Conservation (phyloP, 1,140 invertebrate genomes). For the Chelonus insularis region DNA sequence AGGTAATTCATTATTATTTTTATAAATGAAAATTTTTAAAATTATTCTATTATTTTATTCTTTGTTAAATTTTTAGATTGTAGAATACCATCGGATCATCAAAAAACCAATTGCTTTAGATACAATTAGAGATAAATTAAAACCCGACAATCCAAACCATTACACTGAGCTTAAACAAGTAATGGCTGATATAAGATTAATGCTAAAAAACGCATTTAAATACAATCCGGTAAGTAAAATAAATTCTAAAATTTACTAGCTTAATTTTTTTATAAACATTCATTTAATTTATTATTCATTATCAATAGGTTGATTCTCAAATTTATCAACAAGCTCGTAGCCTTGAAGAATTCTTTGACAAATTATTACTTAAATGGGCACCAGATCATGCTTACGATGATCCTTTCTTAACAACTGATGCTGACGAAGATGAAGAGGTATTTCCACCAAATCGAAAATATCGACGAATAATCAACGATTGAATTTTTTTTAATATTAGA, state of each 20-base stretch:
- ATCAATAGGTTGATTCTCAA: conserved; percentile 78
- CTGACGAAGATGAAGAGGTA: conserved; percentile 57
- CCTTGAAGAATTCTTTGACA: conserved; percentile 84
- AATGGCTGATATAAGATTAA: conserved; percentile 78
- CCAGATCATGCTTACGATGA: conserved; percentile 71
- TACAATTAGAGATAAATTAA: conserved; percentile 76
- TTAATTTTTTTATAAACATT: no score
- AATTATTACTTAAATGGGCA: conserved; percentile 78
- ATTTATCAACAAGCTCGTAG: conserved; percentile 82
- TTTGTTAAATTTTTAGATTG: conserved; percentile 61
- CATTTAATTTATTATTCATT: conserved; percentile 41
- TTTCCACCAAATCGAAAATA: conserved; percentile 64
- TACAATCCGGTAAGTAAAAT: conserved; percentile 77
- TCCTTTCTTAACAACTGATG: conserved; percentile 51
- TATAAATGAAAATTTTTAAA: no score
- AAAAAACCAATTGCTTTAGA: conserved; percentile 83
- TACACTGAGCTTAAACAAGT: conserved; percentile 78
- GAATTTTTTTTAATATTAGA: no score
- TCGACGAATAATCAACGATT: conserved; percentile 62
- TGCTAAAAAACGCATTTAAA: conserved; percentile 85
- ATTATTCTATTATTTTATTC: no score
- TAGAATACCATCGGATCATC: conserved; percentile 77
- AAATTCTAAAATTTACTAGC: neutral
- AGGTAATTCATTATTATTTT: conserved; percentile 62
- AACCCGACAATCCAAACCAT: conserved; percentile 70